phyloP scores from a whole-genome alignment of 2,113 vertebrate genomes.

The Pycnonotus jocosus region DNA sequence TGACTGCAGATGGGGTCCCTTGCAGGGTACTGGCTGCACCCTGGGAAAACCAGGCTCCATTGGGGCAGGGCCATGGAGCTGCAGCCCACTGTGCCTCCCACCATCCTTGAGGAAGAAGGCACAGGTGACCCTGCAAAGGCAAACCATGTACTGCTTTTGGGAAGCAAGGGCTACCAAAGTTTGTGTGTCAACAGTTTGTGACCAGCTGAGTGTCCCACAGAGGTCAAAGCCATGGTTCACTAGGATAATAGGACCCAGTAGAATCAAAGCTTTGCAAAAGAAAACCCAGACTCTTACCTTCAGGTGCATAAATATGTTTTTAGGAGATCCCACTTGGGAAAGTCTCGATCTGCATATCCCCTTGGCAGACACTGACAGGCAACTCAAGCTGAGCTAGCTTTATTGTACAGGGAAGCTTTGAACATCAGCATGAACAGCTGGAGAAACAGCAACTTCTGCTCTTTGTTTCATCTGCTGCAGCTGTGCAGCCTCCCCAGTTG shows the following conservation, averaged over 20 bases:
- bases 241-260: not conserved
- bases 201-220: not conserved
- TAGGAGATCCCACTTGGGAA: not conserved
- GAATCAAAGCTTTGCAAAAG: not conserved
- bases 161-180: not conserved
- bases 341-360: fast-evolving
- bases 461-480: not conserved
- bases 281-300: not conserved
- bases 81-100: not conserved
- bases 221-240: not conserved
- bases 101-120: fast-evolving
- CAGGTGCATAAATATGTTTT: not conserved
- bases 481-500: not conserved
- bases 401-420: not conserved
- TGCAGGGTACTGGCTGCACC: not conserved
- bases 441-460: not conserved
- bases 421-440: not conserved
- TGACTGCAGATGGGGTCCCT: not conserved
- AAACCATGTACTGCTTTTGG: not conserved
- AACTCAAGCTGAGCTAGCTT: not conserved
- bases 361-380: not conserved
- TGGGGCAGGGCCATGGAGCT: fast-evolving
- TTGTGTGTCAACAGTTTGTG: fast-evolving
- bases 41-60: not conserved
- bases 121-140: fast-evolving